Evolutionary conservation across 2,797 vertebrate species (phyloP), one percentile per base, ranked within the genome.

Genomic region (Coilia nasus): DNA sequence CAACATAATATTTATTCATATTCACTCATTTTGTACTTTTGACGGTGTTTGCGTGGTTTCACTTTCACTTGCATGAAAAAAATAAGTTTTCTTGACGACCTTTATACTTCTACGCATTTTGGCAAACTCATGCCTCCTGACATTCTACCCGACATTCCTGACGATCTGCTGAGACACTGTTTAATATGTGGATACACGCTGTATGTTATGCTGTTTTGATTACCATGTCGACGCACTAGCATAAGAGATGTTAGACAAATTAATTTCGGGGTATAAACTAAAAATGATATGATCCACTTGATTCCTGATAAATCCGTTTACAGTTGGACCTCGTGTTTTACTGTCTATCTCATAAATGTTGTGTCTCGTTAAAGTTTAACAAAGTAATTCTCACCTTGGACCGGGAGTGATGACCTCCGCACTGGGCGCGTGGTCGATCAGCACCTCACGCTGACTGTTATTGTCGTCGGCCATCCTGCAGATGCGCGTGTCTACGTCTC

Each of bases 371-470:
- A 41, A 41, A 54, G 50, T 54, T 54, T 54, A 9, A 9, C 6
- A 54, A 54, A 54, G 12, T 14, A 31, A 4, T 23, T 17, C 31
- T 83, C 67, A 83, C 87, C 87, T 11, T 5, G 60, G n/a, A 2
- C n/a, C 78, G 14, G 41, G 57, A 46, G 12, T 19, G n/a, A 89
- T 0, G 23, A 15, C 81, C 19, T 89, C 89, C 3, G 84, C 35
- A 75, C 87, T 90, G 75, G 82, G 44, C 9, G 85, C 86, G 60
- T 88, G 81, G 81, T 89, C 82, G 19, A 90, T 56, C 35, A 89
- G 87, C 21, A 82, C 75, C 0, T 87, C 85, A 2, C 81, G 15
- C 2, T 87, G 90, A 41, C 0, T 71, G 59, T 0, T 88, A 54
- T 0, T 82, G 17, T 75, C 67, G 17, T 75, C 67, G 14, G 67